A percentile compares a stretch with the other conserved stretches of the same genome.
Evolutionary conservation across 1,140 invertebrate genomes (phyloP).

Genomic region (Plodia interpunctella): DNA sequence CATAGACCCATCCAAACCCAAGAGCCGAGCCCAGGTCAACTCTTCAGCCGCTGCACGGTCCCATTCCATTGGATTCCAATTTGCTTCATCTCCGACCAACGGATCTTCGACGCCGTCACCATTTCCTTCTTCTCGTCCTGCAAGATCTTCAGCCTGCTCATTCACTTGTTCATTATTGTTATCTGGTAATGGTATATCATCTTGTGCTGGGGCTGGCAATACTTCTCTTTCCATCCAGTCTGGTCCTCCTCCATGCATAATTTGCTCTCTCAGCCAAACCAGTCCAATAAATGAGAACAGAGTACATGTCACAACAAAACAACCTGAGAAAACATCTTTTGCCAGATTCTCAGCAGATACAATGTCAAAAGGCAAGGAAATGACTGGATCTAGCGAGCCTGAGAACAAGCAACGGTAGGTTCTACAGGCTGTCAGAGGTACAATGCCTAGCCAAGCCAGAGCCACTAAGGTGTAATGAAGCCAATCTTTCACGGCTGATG

Average conservation of each 20-base stretch:
- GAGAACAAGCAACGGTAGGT: slow-evolving; percentile 96
- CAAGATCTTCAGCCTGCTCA: slow-evolving; percentile 53
- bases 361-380: slow-evolving; percentile 94
- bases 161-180: slow-evolving; percentile 66
- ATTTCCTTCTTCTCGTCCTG: slow-evolving; percentile 51
- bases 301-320: slow-evolving; percentile 97
- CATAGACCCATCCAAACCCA: slow-evolving; percentile 97
- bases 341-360: slow-evolving; percentile 95
- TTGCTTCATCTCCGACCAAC: slow-evolving; percentile 89
- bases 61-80: slow-evolving; percentile 99
- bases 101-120: slow-evolving; percentile 72
- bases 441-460: slow-evolving; percentile 97
- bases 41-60: slow-evolving; percentile 98
- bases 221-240: slow-evolving; percentile 93
- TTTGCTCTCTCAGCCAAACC: slow-evolving; percentile 98
- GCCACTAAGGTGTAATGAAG: slow-evolving; percentile 97
- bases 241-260: slow-evolving; percentile 96
- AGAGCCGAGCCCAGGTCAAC: slow-evolving; percentile 96
- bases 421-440: slow-evolving; percentile 97
- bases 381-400: slow-evolving; percentile 88
- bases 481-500: slow-evolving; percentile 96
- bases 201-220: slow-evolving; percentile 53
- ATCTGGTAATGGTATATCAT: slow-evolving; percentile 54
- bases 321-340: slow-evolving; percentile 96
- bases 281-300: slow-evolving; percentile 97